phyloP scores from a whole-genome alignment of 2,888 invertebrate genomes.

The Volucella zonaria region DNA sequence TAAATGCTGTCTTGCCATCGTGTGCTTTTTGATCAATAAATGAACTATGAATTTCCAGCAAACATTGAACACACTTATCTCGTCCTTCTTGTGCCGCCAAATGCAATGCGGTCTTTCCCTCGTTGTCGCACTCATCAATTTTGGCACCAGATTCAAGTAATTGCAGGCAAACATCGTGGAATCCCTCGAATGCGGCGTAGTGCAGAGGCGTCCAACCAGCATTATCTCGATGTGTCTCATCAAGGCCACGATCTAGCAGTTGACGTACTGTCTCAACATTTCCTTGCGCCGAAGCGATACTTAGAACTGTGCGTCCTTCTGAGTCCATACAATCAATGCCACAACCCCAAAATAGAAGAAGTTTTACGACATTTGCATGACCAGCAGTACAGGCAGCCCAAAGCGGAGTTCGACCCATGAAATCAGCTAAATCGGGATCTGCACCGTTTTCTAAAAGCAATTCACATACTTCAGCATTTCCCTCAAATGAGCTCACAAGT shows the following conservation, averaged over 20 bases:
- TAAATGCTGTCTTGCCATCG: constrained; percentile 94
- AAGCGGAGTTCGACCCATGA: constrained; percentile 91
- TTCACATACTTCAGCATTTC: constrained; percentile 96
- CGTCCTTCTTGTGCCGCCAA: constrained; percentile 96
- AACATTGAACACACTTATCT: constrained; percentile 84
- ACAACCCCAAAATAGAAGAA: constrained; percentile 97
- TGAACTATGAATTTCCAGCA: constrained; percentile 89
- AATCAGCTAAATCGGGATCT: constrained; percentile 93
- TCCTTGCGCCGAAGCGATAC: constrained; percentile 92
- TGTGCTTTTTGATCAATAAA: constrained; percentile 93
- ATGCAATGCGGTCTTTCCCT: constrained; percentile 93
- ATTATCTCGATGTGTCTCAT: constrained; percentile 95
- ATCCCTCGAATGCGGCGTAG: constrained; percentile 96
- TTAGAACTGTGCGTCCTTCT: constrained; percentile 95
- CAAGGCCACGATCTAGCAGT: constrained; percentile 92
- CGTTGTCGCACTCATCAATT: constrained; percentile 94
- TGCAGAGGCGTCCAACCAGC: constrained; percentile 98
- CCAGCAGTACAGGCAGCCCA: constrained; percentile 98
- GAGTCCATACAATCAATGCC: constrained; percentile 97
- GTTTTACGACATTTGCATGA: constrained; percentile 92
- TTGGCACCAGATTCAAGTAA: constrained; percentile 92
- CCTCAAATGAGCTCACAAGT: constrained; percentile 94
- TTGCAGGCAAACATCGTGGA: constrained; percentile 82
- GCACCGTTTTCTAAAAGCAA: constrained; percentile 95
- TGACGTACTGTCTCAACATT: constrained; percentile 94